A percentile compares a stretch with the other conserved stretches of the same genome.
These are phyloP conservation scores for Mimas tiliae DNA, from an alignment of 2,888 invertebrate genomes.

Conservation along the genomic window DNA sequence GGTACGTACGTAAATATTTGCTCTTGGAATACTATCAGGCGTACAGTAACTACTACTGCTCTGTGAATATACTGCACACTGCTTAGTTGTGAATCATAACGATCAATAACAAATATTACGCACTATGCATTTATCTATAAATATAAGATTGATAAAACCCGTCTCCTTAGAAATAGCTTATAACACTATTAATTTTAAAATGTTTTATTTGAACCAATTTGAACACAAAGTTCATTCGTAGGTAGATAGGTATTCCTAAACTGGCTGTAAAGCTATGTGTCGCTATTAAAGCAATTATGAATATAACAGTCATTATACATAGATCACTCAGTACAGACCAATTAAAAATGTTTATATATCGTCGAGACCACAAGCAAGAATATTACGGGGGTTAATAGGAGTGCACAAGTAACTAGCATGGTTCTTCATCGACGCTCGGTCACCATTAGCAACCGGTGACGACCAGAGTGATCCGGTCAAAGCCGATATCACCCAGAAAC, in stretches of 20 bases:
- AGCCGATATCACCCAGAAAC: conserved; percentile 41
- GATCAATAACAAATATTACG: neutral
- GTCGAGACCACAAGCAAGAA: conserved; percentile 40
- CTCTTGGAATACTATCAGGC: neutral
- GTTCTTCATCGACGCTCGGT: conserved; percentile 40
- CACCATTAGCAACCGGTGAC: conserved; percentile 35
- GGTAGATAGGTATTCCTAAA: neutral
- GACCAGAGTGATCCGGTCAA: conserved; percentile 47
- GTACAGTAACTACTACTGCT: neutral
- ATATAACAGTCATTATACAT: conserved; percentile 10
- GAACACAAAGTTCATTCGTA: neutral
- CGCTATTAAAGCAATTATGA: neutral
- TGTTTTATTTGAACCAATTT: too few species aligned
- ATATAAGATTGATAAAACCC: too few species aligned
- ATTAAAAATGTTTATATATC: conserved; percentile 37
- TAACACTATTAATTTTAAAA: too few species aligned
- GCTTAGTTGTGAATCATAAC: neutral
- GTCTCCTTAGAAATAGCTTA: too few species aligned
- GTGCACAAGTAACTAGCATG: conserved; percentile 53
- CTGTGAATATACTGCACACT: neutral
- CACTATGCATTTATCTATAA: too few species aligned
- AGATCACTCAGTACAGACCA: conserved; percentile 27
- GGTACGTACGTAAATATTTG: neutral
- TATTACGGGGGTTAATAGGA: conserved; percentile 57
- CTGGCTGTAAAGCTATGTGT: neutral